A percentile compares a stretch with the other conserved stretches of the same genome.
phyloP scores from a whole-genome alignment of 35 echinoderm and acorn worm species.

The Nesometra sesokonis region DNA sequence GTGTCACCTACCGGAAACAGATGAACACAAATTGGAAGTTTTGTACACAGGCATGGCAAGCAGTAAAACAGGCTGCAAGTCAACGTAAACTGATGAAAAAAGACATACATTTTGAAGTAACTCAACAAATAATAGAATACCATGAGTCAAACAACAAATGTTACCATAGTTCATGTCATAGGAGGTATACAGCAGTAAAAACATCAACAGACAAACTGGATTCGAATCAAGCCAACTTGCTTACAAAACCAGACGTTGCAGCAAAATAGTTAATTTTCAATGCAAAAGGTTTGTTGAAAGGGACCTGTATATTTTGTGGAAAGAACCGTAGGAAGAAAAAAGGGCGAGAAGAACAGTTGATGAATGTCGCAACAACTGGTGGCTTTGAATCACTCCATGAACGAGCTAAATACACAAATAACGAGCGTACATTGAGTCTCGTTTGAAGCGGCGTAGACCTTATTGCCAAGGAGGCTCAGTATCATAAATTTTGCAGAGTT shows the following conservation, averaged over 20 bases:
- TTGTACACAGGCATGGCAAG: too few relatives aligned
- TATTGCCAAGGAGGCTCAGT: too few relatives aligned
- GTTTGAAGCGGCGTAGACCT: too few relatives aligned
- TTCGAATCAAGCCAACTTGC: slow-evolving; percentile 6
- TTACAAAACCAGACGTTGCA: slow-evolving; percentile 18
- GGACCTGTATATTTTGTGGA: slow-evolving; percentile 39
- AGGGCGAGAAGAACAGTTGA: slow-evolving; percentile 34
- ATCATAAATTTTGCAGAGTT: background rate
- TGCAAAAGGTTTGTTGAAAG: slow-evolving; percentile 45
- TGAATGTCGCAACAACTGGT: slow-evolving; percentile 30
- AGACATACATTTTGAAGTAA: too few relatives aligned
- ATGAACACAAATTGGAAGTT: too few relatives aligned
- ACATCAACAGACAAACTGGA: background rate
- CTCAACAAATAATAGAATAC: too few relatives aligned
- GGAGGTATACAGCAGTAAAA: slow-evolving; percentile 48
- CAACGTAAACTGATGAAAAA: too few relatives aligned
- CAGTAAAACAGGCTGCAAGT: too few relatives aligned
- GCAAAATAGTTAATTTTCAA: slow-evolving; percentile 27
- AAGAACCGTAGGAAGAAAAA: slow-evolving; percentile 31
- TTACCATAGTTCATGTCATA: slow-evolving; percentile 39
- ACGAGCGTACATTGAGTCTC: too few relatives aligned
- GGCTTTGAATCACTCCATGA: slow-evolving; percentile 38
- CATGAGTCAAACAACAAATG: too few relatives aligned
- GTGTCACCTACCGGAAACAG: too few relatives aligned
- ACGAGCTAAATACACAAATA: slow-evolving; percentile 21